These are phyloP conservation scores for Tuta absoluta DNA, from an alignment of 2,888 invertebrate genomes.

Conservation along the genomic window DNA sequence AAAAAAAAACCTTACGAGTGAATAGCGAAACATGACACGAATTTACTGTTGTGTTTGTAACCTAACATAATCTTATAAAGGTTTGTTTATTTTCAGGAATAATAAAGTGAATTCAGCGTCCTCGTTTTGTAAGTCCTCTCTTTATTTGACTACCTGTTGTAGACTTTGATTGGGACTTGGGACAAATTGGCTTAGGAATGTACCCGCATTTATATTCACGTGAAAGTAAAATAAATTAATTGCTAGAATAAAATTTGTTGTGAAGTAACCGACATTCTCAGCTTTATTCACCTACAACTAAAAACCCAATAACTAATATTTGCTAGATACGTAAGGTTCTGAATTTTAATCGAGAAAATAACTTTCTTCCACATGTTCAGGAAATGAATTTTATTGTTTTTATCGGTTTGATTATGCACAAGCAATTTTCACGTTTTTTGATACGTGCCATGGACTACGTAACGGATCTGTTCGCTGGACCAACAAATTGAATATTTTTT, in stretches of 20 bases:
- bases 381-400: background rate
- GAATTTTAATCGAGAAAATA: too few species aligned
- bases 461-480: background rate
- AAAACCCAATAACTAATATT: too few species aligned
- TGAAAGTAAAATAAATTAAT: too few species aligned
- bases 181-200: background rate
- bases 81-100: background rate
- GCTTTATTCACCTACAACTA: background rate
- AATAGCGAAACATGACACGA: too few species aligned
- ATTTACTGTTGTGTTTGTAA: background rate
- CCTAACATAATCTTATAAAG: background rate
- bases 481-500: background rate
- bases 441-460: background rate
- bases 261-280: background rate
- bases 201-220: too few species aligned
- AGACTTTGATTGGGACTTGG: background rate
- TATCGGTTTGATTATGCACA: background rate
- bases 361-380: background rate
- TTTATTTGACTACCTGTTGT: background rate
- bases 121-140: background rate
- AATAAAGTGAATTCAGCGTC: background rate
- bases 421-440: too few species aligned
- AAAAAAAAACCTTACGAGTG: too few species aligned
- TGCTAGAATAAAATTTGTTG: constrained; percentile 1
- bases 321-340: too few species aligned